Percentiles rank a stretch among this genome's conserved stretches.
phyloP scores from a whole-genome alignment of 2,888 invertebrate genomes.

The Portevinia maculata region DNA sequence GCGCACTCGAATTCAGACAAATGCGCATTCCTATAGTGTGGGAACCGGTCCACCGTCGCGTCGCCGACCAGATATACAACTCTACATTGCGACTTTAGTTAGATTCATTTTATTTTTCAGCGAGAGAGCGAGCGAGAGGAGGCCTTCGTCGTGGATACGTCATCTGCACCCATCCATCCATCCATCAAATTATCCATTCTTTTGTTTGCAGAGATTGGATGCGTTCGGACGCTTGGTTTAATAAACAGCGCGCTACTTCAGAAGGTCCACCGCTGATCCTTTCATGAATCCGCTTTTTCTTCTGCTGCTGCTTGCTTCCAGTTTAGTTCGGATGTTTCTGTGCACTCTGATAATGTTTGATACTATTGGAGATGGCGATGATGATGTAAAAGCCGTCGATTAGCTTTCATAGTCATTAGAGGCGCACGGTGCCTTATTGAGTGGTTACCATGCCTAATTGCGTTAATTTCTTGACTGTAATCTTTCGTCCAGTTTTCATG shows the following conservation, averaged over 20 bases:
- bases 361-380: slow-evolving; percentile 23
- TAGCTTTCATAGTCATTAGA: slow-evolving; percentile 74
- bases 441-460: slow-evolving; percentile 75
- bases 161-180: slow-evolving; percentile 71
- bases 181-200: slow-evolving; percentile 74
- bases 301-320: neutral
- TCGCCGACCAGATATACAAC: slow-evolving; percentile 19
- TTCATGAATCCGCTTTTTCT: slow-evolving; percentile 56
- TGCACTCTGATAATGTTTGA: neutral
- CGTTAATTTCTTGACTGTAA: slow-evolving; percentile 66
- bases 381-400: slow-evolving; percentile 72
- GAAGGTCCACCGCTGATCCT: slow-evolving; percentile 70
- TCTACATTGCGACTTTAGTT: slow-evolving; percentile 19
- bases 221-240: slow-evolving; percentile 63
- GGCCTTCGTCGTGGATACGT: slow-evolving; percentile 46
- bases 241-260: slow-evolving; percentile 74
- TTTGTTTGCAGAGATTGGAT: slow-evolving; percentile 73
- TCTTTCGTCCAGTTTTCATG: slow-evolving; percentile 51
- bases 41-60: slow-evolving; percentile 61
- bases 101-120: slow-evolving; percentile 4
- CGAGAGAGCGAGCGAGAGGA: slow-evolving; percentile 24
- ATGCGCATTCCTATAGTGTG: slow-evolving; percentile 56
- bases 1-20: slow-evolving; percentile 57
- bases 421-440: slow-evolving; percentile 75
- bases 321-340: neutral